Conservation (phyloP, 2,888 invertebrate genomes). For the Hypomecis atomaria region DNA sequence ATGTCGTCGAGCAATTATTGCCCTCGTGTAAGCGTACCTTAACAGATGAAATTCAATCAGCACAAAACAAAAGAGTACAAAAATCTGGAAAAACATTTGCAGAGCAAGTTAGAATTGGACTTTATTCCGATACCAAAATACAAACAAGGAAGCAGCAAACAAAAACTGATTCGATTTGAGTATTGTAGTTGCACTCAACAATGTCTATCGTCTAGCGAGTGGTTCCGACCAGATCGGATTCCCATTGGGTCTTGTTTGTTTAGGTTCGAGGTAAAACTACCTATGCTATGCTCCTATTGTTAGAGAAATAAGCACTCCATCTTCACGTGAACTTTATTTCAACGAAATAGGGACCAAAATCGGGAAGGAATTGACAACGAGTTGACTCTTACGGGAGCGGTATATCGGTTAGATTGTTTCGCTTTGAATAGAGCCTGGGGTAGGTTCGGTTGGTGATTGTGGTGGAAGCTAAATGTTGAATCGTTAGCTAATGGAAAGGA, state of each 20-base stretch:
- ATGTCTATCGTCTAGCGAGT: conserved; percentile 30
- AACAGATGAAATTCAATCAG: too few relatives aligned
- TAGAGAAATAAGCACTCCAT: conserved; percentile 14
- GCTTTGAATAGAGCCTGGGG: conserved; percentile 16
- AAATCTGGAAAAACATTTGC: neutral
- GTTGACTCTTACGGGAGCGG: neutral
- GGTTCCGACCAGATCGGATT: conserved; percentile 31
- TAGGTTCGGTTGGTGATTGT: conserved; percentile 11
- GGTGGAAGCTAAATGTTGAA: conserved; percentile 7
- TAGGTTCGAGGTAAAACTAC: conserved; percentile 41
- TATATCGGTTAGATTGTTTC: conserved; percentile 24
- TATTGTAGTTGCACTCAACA: conserved; percentile 40
- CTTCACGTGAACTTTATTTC: conserved; percentile 7
- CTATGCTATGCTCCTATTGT: conserved; percentile 34
- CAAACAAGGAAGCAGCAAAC: conserved; percentile 31
- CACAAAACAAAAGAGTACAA: neutral
- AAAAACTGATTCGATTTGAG: conserved; percentile 43
- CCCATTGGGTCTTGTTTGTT: conserved; percentile 41
- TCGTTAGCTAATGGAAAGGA: neutral
- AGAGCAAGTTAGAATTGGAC: neutral
- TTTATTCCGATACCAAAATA: conserved; percentile 16
- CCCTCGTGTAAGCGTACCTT: too few relatives aligned
- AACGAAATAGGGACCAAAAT: conserved; percentile 6
- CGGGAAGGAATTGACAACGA: neutral
- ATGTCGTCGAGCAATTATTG: too few relatives aligned